phyloP scores from a whole-genome alignment of 1,140 invertebrate genomes.

The Trachymyrmex cornetzi region DNA sequence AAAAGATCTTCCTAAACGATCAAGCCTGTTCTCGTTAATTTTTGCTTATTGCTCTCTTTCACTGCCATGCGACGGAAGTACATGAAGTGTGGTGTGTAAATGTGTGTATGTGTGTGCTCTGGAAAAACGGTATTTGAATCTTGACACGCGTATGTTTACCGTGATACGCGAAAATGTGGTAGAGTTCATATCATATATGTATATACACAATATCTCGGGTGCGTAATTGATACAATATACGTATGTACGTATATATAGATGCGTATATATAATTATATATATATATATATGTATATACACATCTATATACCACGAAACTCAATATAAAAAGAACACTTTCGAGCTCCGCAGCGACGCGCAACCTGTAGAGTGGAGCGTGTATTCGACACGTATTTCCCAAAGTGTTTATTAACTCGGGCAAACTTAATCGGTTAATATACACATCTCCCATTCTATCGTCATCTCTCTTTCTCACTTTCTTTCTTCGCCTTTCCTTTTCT shows the following conservation, averaged over 20 bases:
- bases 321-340: conserved; percentile 71
- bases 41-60: conserved; percentile 46
- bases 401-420: conserved; percentile 40
- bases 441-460: conserved; percentile 27
- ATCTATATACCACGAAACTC: conserved; percentile 67
- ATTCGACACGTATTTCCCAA: conserved; percentile 33
- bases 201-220: conserved; percentile 55
- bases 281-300: conserved; percentile 48
- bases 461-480: conserved; percentile 1
- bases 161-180: conserved; percentile 6
- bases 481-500: background rate
- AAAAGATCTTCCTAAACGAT: background rate
- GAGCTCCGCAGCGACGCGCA: conserved; percentile 66
- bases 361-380: conserved; percentile 40
- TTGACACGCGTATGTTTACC: conserved; percentile 22
- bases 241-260: conserved; percentile 20
- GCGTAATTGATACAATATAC: conserved; percentile 54
- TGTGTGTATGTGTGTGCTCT: background rate
- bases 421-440: conserved; percentile 47
- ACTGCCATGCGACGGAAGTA: background rate
- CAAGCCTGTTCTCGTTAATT: background rate
- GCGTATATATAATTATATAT: conserved; percentile 48
- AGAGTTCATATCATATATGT: conserved; percentile 35
- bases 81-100: background rate
- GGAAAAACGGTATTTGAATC: conserved; percentile 31